These are phyloP conservation scores for Gallinago undulata DNA, from an alignment of 2,113 vertebrate genomes.

Conservation along the genomic window DNA sequence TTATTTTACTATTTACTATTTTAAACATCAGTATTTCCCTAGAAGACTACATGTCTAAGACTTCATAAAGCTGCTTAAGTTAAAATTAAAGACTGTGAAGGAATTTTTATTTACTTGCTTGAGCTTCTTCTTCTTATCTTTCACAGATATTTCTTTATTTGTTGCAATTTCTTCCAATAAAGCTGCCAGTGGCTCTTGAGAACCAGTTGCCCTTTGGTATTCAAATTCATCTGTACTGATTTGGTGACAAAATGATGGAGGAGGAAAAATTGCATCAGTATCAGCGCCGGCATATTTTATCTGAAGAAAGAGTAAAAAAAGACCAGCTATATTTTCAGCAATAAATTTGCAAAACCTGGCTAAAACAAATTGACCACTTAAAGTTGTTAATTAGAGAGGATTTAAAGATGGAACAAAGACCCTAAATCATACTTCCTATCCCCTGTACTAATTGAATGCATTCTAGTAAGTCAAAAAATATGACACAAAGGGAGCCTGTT, in stretches of 20 bases:
- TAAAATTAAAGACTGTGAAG: neutral
- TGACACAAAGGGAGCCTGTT: neutral
- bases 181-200: slow-evolving; percentile 76
- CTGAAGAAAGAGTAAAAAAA: slow-evolving; percentile 53
- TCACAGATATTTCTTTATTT: slow-evolving; percentile 78
- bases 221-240: slow-evolving; percentile 81
- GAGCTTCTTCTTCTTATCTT: slow-evolving; percentile 86
- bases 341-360: neutral
- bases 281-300: slow-evolving; percentile 84
- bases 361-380: neutral
- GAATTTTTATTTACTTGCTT: slow-evolving; percentile 78
- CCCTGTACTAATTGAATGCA: neutral
- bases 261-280: slow-evolving; percentile 68
- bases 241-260: slow-evolving; percentile 75
- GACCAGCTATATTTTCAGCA: neutral
- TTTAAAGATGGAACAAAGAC: neutral
- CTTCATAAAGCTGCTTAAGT: neutral
- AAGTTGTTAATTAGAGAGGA: neutral
- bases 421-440: neutral
- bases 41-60: neutral
- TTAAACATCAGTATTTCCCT: neutral
- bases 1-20: neutral
- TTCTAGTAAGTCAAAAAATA: neutral
- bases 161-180: slow-evolving; percentile 81
- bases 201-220: slow-evolving; percentile 69